Conservation (phyloP, 2,113 vertebrate species). For the Nannobrachium achirus region DNA sequence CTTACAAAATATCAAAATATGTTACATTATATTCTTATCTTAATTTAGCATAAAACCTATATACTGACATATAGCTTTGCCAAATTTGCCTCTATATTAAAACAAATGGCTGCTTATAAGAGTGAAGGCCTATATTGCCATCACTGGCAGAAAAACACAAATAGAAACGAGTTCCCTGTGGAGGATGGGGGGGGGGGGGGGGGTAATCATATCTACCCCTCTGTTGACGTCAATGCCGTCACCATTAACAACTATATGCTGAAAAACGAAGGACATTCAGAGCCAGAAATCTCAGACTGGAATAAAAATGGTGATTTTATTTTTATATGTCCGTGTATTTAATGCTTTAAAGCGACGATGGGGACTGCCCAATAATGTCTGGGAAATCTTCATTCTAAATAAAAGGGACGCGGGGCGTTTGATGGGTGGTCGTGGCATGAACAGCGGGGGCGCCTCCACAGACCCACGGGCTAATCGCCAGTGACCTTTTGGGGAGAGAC, state of each 20-base stretch:
- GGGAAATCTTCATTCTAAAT: slow-evolving; percentile 26
- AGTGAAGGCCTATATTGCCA: no score
- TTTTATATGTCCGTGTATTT: background rate
- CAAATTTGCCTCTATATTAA: no score
- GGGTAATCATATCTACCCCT: background rate
- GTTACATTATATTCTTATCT: no score
- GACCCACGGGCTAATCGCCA: slow-evolving; percentile 70
- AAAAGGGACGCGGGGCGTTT: slow-evolving; percentile 45
- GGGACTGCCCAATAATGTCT: slow-evolving; percentile 11
- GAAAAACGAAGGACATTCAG: no score
- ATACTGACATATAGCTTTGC: no score
- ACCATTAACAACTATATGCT: no score
- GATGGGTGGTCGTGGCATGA: slow-evolving; percentile 25
- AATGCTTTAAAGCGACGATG: background rate
- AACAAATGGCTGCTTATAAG: no score
- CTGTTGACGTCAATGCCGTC: background rate
- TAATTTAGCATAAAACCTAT: no score
- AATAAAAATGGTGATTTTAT: background rate
- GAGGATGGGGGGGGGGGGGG: background rate
- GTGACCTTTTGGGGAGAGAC: slow-evolving; percentile 77
- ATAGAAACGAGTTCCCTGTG: background rate
- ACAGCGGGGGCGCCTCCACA: slow-evolving; percentile 42
- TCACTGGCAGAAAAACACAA: background rate
- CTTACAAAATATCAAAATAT: no score
- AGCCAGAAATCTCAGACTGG: no score